Conservation (phyloP, 2,888 invertebrate species). For the Clusia tigrina region DNA sequence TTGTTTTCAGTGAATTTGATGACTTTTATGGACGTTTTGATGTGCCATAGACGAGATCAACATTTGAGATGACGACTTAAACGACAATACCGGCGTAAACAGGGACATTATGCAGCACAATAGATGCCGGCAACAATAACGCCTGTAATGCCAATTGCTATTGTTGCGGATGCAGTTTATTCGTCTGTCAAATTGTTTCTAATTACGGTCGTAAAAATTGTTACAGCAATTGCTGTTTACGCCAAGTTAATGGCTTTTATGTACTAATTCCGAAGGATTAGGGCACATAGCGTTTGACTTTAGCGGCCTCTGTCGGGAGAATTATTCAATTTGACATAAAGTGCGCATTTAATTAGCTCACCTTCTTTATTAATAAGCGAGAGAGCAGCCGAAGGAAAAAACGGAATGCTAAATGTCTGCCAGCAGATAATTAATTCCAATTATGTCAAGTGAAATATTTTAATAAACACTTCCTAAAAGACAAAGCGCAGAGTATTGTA, state of each 20-base stretch:
- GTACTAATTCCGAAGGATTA: too few species aligned
- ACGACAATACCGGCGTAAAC: constrained; percentile 25
- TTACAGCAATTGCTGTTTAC: constrained; percentile 32
- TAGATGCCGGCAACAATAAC: background rate
- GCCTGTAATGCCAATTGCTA: constrained; percentile 22
- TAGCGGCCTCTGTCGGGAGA: background rate
- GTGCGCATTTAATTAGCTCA: constrained; percentile 38
- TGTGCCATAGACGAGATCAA: constrained; percentile 57
- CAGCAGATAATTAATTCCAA: constrained; percentile 53
- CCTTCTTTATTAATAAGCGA: constrained; percentile 22
- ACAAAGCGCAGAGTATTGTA: constrained; percentile 5
- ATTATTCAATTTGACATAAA: constrained; percentile 34
- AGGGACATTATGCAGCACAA: too few species aligned
- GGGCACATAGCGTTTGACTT: too few species aligned
- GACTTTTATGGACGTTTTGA: constrained; percentile 56
- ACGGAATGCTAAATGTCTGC: constrained; percentile 33
- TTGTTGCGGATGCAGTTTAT: constrained; percentile 28
- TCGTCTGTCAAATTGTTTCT: constrained; percentile 55
- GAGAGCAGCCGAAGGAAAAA: too few species aligned
- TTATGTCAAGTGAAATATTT: constrained; percentile 63
- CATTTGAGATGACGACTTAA: constrained; percentile 59
- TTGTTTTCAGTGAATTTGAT: constrained; percentile 63
- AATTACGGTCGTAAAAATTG: constrained; percentile 47
- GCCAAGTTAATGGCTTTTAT: too few species aligned
- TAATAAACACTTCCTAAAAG: constrained; percentile 55